Percentiles rank a stretch among this genome's conserved stretches.
Evolutionary conservation across 2,797 vertebrate species (phyloP).

Genomic region (Peromyscus eremicus): DNA sequence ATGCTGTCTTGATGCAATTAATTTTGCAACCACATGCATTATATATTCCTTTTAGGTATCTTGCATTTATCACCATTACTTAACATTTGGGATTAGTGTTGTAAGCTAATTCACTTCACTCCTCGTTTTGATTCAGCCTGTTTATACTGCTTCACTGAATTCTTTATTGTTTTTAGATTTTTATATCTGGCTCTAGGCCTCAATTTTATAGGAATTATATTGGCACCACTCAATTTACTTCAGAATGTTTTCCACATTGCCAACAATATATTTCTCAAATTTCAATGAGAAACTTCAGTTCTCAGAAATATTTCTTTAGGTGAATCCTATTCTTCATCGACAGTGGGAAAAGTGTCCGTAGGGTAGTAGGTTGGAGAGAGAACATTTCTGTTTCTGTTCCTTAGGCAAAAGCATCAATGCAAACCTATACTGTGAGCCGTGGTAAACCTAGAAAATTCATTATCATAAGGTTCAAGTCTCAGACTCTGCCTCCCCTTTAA

Average conservation of each 20-base stretch:
- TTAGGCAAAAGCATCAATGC: background rate
- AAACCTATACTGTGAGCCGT: background rate
- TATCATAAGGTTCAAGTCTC: background rate
- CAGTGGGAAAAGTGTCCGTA: constrained; percentile 31
- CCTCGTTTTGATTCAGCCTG: constrained; percentile 44
- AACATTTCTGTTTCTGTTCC: constrained; percentile 26
- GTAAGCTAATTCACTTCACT: constrained; percentile 41
- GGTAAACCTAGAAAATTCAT: background rate
- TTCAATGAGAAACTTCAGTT: background rate
- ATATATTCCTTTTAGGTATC: constrained; percentile 20
- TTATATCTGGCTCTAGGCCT: constrained; percentile 42
- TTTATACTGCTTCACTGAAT: constrained; percentile 47
- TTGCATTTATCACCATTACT: constrained; percentile 68
- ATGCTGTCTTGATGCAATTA: constrained; percentile 37
- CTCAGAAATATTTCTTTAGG: constrained; percentile 39
- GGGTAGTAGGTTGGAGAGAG: background rate
- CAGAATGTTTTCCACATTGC: constrained; percentile 50
- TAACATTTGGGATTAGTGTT: constrained; percentile 59
- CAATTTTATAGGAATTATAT: constrained; percentile 67
- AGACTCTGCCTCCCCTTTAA: background rate
- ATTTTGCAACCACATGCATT: constrained; percentile 22
- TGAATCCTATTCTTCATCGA: constrained; percentile 44
- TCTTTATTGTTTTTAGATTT: constrained; percentile 69
- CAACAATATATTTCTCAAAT: constrained; percentile 63
- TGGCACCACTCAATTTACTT: constrained; percentile 67